These are phyloP conservation scores for Polypterus senegalus DNA, from an alignment of 2,113 vertebrate species.

Conservation along the genomic window DNA sequence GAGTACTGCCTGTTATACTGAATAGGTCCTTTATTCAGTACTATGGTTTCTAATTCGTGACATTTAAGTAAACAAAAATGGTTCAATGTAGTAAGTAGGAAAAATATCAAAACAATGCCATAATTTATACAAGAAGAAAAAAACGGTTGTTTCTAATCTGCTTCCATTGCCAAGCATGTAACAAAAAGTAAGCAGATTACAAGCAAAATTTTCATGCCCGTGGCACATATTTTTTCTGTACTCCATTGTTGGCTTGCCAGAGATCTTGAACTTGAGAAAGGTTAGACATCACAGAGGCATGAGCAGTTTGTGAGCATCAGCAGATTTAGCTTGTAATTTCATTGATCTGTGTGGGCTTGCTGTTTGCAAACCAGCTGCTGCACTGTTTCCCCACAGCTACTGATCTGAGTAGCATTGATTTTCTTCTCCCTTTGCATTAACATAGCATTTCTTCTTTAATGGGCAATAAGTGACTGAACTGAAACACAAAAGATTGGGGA, in stretches of 20 bases:
- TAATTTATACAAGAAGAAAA: too few relatives aligned
- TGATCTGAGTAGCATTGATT: slow-evolving; percentile 77
- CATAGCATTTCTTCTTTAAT: slow-evolving; percentile 80
- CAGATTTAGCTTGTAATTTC: slow-evolving; percentile 76
- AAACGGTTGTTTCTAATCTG: not conserved
- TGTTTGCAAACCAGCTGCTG: slow-evolving; percentile 73
- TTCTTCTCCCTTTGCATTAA: slow-evolving; percentile 62
- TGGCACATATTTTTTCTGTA: slow-evolving; percentile 23
- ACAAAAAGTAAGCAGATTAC: not conserved
- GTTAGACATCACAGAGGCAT: slow-evolving; percentile 56
- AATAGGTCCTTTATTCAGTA: too few relatives aligned
- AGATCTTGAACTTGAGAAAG: slow-evolving; percentile 73
- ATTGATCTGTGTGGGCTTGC: slow-evolving; percentile 70
- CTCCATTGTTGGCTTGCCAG: slow-evolving; percentile 46
- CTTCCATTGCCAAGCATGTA: not conserved
- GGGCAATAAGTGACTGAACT: slow-evolving; percentile 73
- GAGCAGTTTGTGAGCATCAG: slow-evolving; percentile 72
- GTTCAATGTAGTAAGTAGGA: too few relatives aligned
- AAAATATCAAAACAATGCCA: too few relatives aligned
- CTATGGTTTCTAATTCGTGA: too few relatives aligned
- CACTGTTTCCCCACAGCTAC: slow-evolving; percentile 71
- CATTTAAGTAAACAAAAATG: too few relatives aligned
- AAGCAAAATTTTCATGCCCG: not conserved
- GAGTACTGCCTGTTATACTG: too few relatives aligned
- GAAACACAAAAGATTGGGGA: slow-evolving; percentile 57